Base-by-base conservation (phyloP, 2,797 vertebrate species). In the Hyperoplus lanceolatus region DNA sequence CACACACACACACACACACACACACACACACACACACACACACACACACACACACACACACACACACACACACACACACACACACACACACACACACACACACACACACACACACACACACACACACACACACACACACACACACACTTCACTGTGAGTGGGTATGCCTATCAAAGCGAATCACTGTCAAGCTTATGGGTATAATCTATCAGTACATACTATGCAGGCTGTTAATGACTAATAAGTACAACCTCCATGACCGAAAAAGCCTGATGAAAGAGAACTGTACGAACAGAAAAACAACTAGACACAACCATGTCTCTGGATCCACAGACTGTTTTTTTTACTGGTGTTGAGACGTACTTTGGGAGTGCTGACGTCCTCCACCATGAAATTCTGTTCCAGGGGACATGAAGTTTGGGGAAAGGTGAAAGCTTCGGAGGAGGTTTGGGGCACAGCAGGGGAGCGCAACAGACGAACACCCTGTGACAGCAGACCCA, bases 341-440 rank as follows among this genome's bases (percentile, higher is more conserved):
- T 21, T 65, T 62, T 42, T 36, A 46, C 29, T 55, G 15, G 58
- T 50, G 14, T 29, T 82, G 80, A 29, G 50, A 94, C 95, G 76
- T 96, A 99, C 98, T 96, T 98, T 97, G 77, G 98, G 98, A 0
- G 96, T 99, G 83, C 94, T 96, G 2, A 99, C 95, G 12, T 99
- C 98, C 82, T 99, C 98, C 60, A 97, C 97, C 96, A 97, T 97
- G 82, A 99, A 97, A 0, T 95, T 95, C 18, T 96, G 92, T 74
- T 98, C 97, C 6, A 94, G 92, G 55, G 93, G 88, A 89, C 96
- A 96, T 69, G 86, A 62, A 50, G 96, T 90, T 4, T 96, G 91
- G n/a, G 97, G 91, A 72, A 97, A 99, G 15, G 96, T 87, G 89
- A 98, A 99, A 63, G 95, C 89, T 70, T 99, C 98, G 1, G 95